Percentiles rank a stretch among this genome's conserved stretches.
Evolutionary conservation across 1,140 invertebrate genomes (phyloP).

Genomic region (Pseudomyrmex dendroicus): DNA sequence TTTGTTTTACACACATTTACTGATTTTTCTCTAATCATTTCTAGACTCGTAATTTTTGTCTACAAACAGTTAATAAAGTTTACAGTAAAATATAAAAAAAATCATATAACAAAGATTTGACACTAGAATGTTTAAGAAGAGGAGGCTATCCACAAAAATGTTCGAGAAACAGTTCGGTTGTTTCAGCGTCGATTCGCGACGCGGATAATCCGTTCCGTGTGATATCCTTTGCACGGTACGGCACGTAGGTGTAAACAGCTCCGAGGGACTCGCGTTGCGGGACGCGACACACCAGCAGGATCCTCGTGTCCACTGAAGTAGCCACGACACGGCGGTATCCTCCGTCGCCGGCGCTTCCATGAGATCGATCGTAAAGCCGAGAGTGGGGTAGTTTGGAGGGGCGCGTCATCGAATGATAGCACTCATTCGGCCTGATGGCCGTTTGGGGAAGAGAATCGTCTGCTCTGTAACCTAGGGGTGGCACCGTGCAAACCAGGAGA

Average conservation of each 20-base stretch:
- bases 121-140: neutral
- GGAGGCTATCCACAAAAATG: neutral
- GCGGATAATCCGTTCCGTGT: constrained; percentile 24
- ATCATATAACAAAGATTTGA: neutral
- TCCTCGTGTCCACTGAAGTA: constrained; percentile 45
- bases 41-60: neutral
- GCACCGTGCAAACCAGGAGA: constrained; percentile 12
- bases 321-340: constrained; percentile 23
- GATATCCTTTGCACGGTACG: constrained; percentile 42
- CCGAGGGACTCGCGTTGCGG: constrained; percentile 29
- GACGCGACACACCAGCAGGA: constrained; percentile 42
- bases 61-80: neutral
- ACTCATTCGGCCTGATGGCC: constrained; percentile 74
- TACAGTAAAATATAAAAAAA: constrained; percentile 4
- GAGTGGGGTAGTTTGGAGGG: constrained; percentile 53
- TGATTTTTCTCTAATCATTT: neutral
- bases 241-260: constrained; percentile 43
- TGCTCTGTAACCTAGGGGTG: constrained; percentile 45
- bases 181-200: constrained; percentile 27
- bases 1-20: neutral
- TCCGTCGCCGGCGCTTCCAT: constrained; percentile 51
- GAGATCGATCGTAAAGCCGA: constrained; percentile 75
- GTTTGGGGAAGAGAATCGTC: constrained; percentile 62
- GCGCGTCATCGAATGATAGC: constrained; percentile 75
- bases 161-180: neutral